Evolutionary conservation across 1,140 invertebrate genomes (phyloP).

Genomic region (Sminthurinus signatus): DNA sequence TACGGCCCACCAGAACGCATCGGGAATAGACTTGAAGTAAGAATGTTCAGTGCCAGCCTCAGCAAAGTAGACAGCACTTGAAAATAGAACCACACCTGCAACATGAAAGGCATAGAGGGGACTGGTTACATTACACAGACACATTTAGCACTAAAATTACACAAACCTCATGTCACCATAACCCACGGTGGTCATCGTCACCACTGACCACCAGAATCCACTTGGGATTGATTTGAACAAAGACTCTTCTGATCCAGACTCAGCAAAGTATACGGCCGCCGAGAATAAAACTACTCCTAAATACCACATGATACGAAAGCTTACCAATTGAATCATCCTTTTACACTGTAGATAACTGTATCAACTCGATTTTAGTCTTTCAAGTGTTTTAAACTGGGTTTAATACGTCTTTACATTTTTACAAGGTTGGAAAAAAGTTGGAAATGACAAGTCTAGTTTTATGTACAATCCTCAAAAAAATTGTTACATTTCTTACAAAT

Average conservation of each 20-base stretch:
- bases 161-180: conserved; percentile 94
- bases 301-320: conserved; percentile 42
- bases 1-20: conserved; percentile 94
- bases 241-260: conserved; percentile 49
- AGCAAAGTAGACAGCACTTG: conserved; percentile 96
- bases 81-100: conserved; percentile 95
- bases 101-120: conserved; percentile 44
- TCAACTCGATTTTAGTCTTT: no score
- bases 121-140: conserved; percentile 27
- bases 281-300: conserved; percentile 63
- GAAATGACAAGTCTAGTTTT: no score
- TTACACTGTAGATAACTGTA: no score
- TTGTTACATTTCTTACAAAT: no score
- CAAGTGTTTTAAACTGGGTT: no score
- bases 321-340: conserved; percentile 48
- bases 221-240: conserved; percentile 63
- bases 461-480: no score
- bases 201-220: conserved; percentile 98
- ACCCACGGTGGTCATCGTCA: conserved; percentile 97
- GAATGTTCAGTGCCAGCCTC: conserved; percentile 92
- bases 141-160: conserved; percentile 10
- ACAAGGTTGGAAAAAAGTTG: no score
- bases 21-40: conserved; percentile 95
- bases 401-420: no score
- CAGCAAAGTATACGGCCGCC: conserved; percentile 63